These are phyloP conservation scores for Euwallacea similis DNA, from an alignment of 1,140 invertebrate species.

Conservation along the genomic window DNA sequence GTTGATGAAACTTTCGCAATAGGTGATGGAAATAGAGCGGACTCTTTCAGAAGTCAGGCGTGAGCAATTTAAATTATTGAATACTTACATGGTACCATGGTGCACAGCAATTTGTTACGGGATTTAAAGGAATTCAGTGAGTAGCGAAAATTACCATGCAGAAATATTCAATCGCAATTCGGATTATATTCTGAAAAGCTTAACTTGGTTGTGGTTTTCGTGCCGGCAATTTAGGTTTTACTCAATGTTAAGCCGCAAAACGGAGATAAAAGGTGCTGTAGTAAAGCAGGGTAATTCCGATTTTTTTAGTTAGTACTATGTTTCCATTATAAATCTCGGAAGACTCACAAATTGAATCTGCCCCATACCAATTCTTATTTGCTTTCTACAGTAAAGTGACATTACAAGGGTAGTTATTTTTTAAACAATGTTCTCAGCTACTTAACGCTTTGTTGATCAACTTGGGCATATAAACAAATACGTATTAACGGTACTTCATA, in stretches of 20 bases:
- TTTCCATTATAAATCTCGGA: too few relatives aligned
- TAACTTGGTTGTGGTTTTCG: constrained; percentile 21
- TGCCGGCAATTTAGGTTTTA: neutral
- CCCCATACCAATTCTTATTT: too few relatives aligned
- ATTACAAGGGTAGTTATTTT: too few relatives aligned
- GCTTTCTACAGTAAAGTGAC: too few relatives aligned
- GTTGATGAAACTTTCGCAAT: neutral
- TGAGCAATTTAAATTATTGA: constrained; percentile 28
- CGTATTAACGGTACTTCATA: too few relatives aligned
- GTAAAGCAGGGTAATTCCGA: too few relatives aligned
- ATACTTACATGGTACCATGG: constrained; percentile 12
- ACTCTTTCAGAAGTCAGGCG: neutral
- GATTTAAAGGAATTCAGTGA: constrained; percentile 28
- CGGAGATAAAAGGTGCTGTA: too few relatives aligned
- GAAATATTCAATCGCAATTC: constrained; percentile 27
- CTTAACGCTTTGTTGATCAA: too few relatives aligned
- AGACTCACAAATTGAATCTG: too few relatives aligned
- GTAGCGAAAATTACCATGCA: constrained; percentile 31
- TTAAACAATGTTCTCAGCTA: too few relatives aligned
- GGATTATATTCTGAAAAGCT: constrained; percentile 26
- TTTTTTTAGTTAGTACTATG: too few relatives aligned
- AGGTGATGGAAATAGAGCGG: neutral
- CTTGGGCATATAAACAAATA: too few relatives aligned
- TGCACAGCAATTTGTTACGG: constrained; percentile 24
- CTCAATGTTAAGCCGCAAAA: neutral